These are phyloP conservation scores for Marcusenius ussheri DNA, from an alignment of 2,113 vertebrate genomes.

Conservation along the genomic window DNA sequence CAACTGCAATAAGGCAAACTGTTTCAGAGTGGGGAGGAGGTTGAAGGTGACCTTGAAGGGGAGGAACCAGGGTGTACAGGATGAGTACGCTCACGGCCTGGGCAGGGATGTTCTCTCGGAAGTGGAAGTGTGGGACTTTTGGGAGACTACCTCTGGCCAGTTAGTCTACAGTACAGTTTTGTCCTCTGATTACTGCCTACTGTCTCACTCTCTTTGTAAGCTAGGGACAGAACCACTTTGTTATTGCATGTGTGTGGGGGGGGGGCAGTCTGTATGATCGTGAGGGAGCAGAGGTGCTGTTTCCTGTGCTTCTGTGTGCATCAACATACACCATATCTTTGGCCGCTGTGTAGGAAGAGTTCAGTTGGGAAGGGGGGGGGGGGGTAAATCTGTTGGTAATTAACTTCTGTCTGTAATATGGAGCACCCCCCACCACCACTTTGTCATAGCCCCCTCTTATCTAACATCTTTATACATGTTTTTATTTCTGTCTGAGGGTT, in stretches of 20 bases:
- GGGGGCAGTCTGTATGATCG: too few relatives aligned
- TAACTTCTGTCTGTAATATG: neutral
- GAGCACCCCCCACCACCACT: neutral
- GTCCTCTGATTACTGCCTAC: neutral
- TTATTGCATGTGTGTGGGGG: neutral
- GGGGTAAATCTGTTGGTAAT: neutral
- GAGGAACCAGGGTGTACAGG: neutral
- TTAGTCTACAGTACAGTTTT: neutral
- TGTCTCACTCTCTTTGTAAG: neutral
- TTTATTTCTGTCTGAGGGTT: neutral
- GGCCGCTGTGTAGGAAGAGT: neutral
- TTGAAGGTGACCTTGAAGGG: neutral
- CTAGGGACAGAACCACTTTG: neutral
- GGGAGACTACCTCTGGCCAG: neutral
- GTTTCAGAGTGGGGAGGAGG: neutral
- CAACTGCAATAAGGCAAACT: neutral
- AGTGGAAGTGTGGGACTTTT: neutral
- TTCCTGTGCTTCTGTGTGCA: neutral
- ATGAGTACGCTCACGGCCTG: neutral
- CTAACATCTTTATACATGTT: neutral
- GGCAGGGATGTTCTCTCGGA: neutral
- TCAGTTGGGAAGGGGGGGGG: neutral
- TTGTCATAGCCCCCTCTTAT: neutral
- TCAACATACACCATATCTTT: neutral
- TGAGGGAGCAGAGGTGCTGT: neutral